Conservation (phyloP, 1,140 invertebrate genomes). For the Pygmarrhopalites habei region DNA sequence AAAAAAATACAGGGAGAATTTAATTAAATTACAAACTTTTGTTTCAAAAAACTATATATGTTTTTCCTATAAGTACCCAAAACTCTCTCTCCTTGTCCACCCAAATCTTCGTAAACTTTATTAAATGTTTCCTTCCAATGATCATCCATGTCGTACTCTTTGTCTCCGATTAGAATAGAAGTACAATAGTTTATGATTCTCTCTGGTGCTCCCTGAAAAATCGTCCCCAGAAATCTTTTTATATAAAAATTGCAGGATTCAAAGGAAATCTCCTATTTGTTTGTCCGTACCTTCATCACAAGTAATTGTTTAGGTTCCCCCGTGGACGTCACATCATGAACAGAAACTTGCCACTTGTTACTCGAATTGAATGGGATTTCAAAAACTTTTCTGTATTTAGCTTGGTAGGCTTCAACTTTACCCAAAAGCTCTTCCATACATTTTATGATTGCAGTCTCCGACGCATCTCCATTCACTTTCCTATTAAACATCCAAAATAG, state of each 20-base stretch:
- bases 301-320: slow-evolving; percentile 52
- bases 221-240: no score
- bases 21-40: not conserved
- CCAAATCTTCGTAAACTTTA: slow-evolving; percentile 58
- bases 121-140: slow-evolving; percentile 54
- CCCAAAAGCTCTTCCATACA: slow-evolving; percentile 52
- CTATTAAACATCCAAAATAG: no score
- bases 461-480: slow-evolving; percentile 55
- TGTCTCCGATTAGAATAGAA: slow-evolving; percentile 54
- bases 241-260: no score
- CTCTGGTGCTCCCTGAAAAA: slow-evolving; percentile 55
- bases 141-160: slow-evolving; percentile 50
- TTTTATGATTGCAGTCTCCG: slow-evolving; percentile 55
- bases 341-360: slow-evolving; percentile 51
- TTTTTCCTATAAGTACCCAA: slow-evolving; percentile 42
- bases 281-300: slow-evolving; percentile 58
- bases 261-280: no score
- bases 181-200: slow-evolving; percentile 57
- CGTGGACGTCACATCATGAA: slow-evolving; percentile 40
- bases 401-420: slow-evolving; percentile 50
- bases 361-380: no score
- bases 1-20: not conserved
- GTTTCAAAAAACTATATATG: not conserved
- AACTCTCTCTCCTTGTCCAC: slow-evolving; percentile 59
- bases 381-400: slow-evolving; percentile 53